These are phyloP conservation scores for Cheilosia variabilis DNA, from an alignment of 2,888 invertebrate genomes.

Conservation along the genomic window DNA sequence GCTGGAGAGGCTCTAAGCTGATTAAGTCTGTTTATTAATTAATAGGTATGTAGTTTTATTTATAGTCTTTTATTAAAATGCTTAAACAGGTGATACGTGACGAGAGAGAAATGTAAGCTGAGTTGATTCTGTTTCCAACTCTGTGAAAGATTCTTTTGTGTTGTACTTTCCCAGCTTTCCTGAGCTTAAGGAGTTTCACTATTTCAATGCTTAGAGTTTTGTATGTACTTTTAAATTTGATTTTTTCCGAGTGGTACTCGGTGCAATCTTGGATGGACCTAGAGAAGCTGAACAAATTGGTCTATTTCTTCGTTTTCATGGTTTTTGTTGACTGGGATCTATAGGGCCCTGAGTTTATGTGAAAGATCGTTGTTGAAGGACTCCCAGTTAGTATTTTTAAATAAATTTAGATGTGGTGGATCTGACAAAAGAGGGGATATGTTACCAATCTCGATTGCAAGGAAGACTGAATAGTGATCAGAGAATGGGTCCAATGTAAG, in stretches of 20 bases:
- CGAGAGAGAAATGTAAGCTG: too few species aligned
- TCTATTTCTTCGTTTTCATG: background rate
- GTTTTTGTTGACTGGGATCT: background rate
- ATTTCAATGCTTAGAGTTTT: background rate
- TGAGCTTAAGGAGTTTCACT: too few species aligned
- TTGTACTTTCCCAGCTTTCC: too few species aligned
- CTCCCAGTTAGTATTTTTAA: conserved; percentile 2
- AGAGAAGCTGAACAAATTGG: background rate
- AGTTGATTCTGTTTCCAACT: too few species aligned
- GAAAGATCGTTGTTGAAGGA: background rate
- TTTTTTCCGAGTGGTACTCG: background rate
- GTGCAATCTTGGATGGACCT: background rate
- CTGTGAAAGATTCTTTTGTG: too few species aligned
- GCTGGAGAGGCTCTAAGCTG: background rate
- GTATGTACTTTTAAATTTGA: background rate
- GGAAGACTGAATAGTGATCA: conserved; percentile 16
- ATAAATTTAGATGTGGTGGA: background rate
- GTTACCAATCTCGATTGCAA: background rate
- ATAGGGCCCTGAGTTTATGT: background rate
- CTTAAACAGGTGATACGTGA: too few species aligned
- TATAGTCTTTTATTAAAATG: too few species aligned
- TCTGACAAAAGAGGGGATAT: conserved; percentile 3
- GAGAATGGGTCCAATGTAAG: too few species aligned
- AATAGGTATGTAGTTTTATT: background rate
- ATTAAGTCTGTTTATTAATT: conserved; percentile 7